Evolutionary conservation across 2,888 invertebrate genomes (phyloP).

Genomic region (Masnerella sp.): DNA sequence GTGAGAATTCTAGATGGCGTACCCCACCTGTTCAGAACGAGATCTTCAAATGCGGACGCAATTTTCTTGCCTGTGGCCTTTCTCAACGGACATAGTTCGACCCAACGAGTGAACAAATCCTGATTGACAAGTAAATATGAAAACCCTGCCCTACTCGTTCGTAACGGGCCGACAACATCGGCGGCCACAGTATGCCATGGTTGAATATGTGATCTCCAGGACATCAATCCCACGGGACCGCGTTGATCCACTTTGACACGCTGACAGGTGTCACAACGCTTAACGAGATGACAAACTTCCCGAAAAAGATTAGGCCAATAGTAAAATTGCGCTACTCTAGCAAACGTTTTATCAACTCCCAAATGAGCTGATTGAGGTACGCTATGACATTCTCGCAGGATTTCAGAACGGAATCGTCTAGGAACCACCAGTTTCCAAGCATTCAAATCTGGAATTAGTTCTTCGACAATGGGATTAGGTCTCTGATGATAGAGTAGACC

Average conservation of each 20-base stretch:
- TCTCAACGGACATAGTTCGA: conserved; percentile 21
- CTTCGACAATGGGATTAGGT: too few species aligned
- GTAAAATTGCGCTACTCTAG: conserved; percentile 3
- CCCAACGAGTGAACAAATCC: background rate
- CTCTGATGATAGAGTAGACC: too few species aligned
- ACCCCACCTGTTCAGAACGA: conserved; percentile 1
- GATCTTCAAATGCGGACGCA: background rate
- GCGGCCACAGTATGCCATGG: background rate
- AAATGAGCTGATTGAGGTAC: conserved; percentile 18
- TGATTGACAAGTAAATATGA: background rate
- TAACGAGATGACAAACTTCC: background rate
- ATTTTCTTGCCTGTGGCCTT: conserved; percentile 47
- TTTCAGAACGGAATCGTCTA: background rate
- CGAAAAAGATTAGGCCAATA: conserved; percentile 15
- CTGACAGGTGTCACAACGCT: background rate
- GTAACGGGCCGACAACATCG: background rate
- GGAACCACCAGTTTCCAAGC: too few species aligned
- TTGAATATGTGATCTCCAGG: background rate
- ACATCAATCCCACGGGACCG: conserved; percentile 26
- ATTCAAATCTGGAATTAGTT: too few species aligned
- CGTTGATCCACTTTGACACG: background rate
- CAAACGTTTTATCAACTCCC: conserved; percentile 11
- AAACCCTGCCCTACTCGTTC: background rate
- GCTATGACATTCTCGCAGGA: conserved; percentile 2
- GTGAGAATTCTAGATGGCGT: background rate